phyloP scores from a whole-genome alignment of 2,888 invertebrate genomes.

The Eubasilissa splendida region DNA sequence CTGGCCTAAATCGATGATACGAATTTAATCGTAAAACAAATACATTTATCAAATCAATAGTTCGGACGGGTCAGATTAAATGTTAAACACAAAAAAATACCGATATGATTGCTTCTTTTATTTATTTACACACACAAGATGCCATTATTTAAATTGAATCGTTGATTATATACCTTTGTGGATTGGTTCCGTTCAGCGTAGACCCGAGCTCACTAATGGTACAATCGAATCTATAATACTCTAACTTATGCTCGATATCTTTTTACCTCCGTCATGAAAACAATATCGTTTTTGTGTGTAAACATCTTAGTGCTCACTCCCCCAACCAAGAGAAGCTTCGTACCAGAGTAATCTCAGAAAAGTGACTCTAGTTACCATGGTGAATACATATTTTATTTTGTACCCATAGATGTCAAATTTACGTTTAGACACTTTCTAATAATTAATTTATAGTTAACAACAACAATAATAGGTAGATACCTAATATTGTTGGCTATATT shows the following conservation, averaged over 20 bases:
- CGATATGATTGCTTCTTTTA: neutral
- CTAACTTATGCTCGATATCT: conserved; percentile 42
- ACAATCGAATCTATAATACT: conserved; percentile 38
- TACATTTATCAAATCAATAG: conserved; percentile 46
- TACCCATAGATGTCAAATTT: too few species aligned
- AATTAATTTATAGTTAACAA: too few species aligned
- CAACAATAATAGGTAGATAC: too few species aligned
- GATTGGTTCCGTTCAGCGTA: conserved; percentile 21
- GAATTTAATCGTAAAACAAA: conserved; percentile 39
- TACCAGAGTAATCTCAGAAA: too few species aligned
- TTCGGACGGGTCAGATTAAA: neutral
- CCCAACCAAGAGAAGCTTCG: too few species aligned
- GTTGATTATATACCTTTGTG: conserved; percentile 29
- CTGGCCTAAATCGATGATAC: conserved; percentile 14
- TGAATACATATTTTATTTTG: too few species aligned
- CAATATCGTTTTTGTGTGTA: conserved; percentile 18
- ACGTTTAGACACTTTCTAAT: too few species aligned
- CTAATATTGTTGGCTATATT: too few species aligned
- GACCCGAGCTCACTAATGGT: conserved; percentile 5
- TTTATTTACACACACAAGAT: neutral
- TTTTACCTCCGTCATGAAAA: conserved; percentile 29
- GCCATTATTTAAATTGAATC: conserved; percentile 36
- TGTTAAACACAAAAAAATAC: conserved; percentile 24
- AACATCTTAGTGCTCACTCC: too few species aligned
- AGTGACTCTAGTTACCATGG: too few species aligned